These are phyloP conservation scores for Aphidius colemani DNA, from an alignment of 2,888 invertebrate species.

Conservation along the genomic window DNA sequence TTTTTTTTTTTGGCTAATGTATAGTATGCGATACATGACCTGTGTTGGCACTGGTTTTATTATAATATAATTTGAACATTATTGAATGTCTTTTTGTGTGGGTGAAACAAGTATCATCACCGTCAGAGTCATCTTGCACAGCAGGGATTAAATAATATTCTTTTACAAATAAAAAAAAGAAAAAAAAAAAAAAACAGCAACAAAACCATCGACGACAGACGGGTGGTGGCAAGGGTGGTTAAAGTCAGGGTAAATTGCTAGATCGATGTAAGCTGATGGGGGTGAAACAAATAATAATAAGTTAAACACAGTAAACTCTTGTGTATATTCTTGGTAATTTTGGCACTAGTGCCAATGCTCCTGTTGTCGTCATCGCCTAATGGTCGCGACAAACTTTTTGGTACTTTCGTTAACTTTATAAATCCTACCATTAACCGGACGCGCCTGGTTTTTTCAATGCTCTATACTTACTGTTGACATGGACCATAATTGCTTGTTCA, in stretches of 20 bases:
- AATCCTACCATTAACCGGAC: constrained; percentile 36
- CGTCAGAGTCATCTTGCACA: constrained; percentile 28
- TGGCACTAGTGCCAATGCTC: constrained; percentile 45
- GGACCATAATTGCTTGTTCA: constrained; percentile 19
- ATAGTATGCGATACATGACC: background rate
- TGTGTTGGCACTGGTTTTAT: constrained; percentile 4
- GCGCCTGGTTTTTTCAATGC: constrained; percentile 13
- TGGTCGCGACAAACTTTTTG: constrained; percentile 34
- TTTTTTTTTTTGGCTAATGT: too few species aligned
- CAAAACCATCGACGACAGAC: background rate
- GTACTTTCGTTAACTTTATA: constrained; percentile 38
- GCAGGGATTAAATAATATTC: constrained; percentile 42
- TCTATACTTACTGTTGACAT: constrained; percentile 4
- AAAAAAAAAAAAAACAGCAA: too few species aligned
- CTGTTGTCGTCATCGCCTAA: constrained; percentile 30
- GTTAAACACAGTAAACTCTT: too few species aligned
- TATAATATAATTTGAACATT: constrained; percentile 9
- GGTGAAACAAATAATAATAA: too few species aligned
- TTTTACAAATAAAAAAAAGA: background rate
- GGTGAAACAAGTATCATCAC: constrained; percentile 22
- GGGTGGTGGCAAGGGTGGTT: background rate
- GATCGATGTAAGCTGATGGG: too few species aligned
- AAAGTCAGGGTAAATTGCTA: too few species aligned
- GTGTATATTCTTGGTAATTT: constrained; percentile 29
- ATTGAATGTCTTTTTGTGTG: constrained; percentile 21